Percentiles rank a stretch among this genome's conserved stretches.
Conservation (phyloP, 2,888 invertebrate species). For the Seladonia tumulorum region DNA sequence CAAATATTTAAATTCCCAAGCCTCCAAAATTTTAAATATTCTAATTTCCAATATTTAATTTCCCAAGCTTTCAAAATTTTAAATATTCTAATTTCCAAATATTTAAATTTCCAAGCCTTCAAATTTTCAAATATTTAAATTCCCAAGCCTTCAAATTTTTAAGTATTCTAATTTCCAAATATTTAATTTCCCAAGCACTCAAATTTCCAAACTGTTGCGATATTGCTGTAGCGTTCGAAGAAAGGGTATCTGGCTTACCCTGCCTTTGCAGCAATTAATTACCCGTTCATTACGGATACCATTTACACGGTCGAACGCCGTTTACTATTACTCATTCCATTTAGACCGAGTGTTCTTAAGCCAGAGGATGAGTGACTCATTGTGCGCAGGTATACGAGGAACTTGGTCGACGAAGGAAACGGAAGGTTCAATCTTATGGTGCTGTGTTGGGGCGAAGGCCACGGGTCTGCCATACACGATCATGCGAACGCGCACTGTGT, state of each 20-base stretch:
- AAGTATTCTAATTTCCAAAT: too few relatives aligned
- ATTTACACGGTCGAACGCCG: not conserved
- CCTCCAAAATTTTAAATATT: too few relatives aligned
- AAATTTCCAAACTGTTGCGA: not conserved
- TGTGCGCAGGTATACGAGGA: constrained; percentile 93
- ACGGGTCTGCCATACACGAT: constrained; percentile 97
- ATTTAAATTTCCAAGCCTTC: too few relatives aligned
- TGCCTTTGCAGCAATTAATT: not conserved
- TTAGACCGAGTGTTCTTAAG: not conserved
- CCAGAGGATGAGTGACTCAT: constrained; percentile 14
- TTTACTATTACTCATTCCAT: not conserved
- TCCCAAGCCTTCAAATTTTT: too few relatives aligned
- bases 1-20: too few relatives aligned
- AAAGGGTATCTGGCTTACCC: not conserved
- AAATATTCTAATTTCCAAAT: too few relatives aligned
- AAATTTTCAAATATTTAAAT: too few relatives aligned
- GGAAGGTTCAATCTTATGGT: constrained; percentile 99
- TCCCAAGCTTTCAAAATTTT: too few relatives aligned
- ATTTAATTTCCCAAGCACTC: too few relatives aligned
- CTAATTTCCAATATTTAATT: too few relatives aligned
- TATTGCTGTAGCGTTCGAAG: not conserved
- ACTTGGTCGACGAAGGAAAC: constrained; percentile 97
- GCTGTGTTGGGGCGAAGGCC: constrained; percentile 99
- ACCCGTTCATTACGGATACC: not conserved
- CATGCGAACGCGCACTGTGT: constrained; percentile 98